phyloP scores from a whole-genome alignment of 37 sponge, comb jelly and placozoan species.

The Hexactinellida sp. region DNA sequence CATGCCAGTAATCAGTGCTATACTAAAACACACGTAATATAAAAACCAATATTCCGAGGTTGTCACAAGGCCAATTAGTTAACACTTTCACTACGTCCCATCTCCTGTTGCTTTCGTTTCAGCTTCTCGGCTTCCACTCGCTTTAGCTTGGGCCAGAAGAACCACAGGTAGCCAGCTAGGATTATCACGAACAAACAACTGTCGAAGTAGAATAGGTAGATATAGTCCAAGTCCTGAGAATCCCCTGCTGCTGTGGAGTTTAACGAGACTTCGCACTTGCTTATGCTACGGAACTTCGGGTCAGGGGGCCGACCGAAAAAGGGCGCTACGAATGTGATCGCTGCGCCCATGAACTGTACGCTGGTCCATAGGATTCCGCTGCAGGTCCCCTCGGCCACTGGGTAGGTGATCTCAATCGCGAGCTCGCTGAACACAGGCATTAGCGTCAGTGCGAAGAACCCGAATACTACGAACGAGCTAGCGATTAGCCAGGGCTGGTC shows the following conservation, averaged over 20 bases:
- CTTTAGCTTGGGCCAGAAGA: conserved; percentile 47
- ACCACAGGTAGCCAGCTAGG: conserved; percentile 19
- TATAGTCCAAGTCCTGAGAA: conserved; percentile 24
- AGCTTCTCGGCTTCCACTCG: conserved; percentile 35
- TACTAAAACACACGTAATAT: no score
- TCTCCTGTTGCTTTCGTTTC: neutral
- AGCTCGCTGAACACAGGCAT: conserved; percentile 65
- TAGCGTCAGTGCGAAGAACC: conserved; percentile 65
- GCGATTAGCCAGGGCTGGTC: conserved; percentile 29
- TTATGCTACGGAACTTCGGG: neutral
- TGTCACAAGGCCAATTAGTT: neutral
- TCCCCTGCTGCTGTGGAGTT: neutral
- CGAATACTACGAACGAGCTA: conserved; percentile 49
- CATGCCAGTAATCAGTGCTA: neutral
- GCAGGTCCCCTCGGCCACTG: conserved; percentile 70
- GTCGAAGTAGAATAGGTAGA: conserved; percentile 21
- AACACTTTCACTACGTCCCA: no score
- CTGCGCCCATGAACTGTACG: neutral
- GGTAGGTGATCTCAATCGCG: conserved; percentile 81
- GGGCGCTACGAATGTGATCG: neutral
- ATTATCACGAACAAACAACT: neutral
- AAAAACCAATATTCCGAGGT: no score
- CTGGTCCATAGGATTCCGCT: conserved; percentile 64
- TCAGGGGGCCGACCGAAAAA: neutral
- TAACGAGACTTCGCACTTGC: neutral